Conservation (phyloP, 1,140 invertebrate species). For the Fopius arisanus region DNA sequence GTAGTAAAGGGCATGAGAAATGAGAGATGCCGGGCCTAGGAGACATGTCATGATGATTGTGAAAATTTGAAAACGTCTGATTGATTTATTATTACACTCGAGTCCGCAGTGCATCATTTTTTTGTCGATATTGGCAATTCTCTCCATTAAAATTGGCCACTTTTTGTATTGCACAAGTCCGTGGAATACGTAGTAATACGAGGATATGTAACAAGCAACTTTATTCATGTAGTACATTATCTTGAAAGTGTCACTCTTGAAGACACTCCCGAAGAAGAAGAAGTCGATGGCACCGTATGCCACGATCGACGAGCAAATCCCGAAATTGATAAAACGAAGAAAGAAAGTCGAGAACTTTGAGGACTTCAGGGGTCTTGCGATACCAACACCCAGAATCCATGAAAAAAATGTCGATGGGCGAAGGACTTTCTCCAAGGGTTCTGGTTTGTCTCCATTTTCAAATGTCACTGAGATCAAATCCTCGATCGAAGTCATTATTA, state of each 20-base stretch:
- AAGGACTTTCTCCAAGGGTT: constrained; percentile 36
- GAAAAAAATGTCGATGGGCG: constrained; percentile 37
- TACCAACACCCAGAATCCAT: constrained; percentile 45
- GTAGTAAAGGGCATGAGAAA: constrained; percentile 44
- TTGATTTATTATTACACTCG: constrained; percentile 24
- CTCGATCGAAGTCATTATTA: constrained; percentile 32
- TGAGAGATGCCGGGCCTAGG: constrained; percentile 37
- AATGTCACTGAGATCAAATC: constrained; percentile 39
- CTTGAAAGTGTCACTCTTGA: constrained; percentile 48
- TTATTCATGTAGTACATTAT: constrained; percentile 52
- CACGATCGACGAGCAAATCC: constrained; percentile 44
- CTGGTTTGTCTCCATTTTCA: constrained; percentile 21
- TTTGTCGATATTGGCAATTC: constrained; percentile 35
- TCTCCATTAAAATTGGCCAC: constrained; percentile 44
- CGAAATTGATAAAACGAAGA: constrained; percentile 41
- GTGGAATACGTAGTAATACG: constrained; percentile 49
- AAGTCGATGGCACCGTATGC: constrained; percentile 46
- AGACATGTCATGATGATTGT: constrained; percentile 27
- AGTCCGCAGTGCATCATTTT: constrained; percentile 34
- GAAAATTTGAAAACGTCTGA: constrained; percentile 36
- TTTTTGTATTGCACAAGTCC: constrained; percentile 41
- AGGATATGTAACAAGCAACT: constrained; percentile 40
- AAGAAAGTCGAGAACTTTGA: constrained; percentile 36
- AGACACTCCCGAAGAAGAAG: constrained; percentile 41
- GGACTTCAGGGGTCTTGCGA: constrained; percentile 33